Percentiles rank a stretch among this genome's conserved stretches.
Evolutionary conservation across 1,140 invertebrate genomes (phyloP).

Genomic region (Drosophila neocordata): DNA sequence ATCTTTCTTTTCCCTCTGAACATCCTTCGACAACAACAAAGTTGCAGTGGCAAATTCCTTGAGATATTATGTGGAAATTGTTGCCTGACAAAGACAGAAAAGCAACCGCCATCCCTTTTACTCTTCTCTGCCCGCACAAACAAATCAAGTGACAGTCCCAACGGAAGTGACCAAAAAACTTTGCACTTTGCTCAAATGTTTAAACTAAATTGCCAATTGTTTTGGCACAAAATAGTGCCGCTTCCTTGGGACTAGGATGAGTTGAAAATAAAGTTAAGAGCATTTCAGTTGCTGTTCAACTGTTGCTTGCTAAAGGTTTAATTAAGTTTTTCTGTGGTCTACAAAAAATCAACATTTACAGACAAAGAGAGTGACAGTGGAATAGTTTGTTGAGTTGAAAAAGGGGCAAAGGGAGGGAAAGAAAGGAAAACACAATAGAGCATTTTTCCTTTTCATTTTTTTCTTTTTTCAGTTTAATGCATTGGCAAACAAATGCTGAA

Average conservation of each 20-base stretch:
- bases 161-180: slow-evolving; percentile 74
- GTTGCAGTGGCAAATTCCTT: slow-evolving; percentile 70
- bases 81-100: slow-evolving; percentile 22
- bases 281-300: slow-evolving; percentile 15
- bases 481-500: slow-evolving; percentile 66
- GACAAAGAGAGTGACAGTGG: background rate
- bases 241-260: too few species aligned
- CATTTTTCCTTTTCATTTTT: too few species aligned
- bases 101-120: background rate
- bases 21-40: slow-evolving; percentile 70
- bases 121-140: slow-evolving; percentile 5
- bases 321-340: slow-evolving; percentile 29
- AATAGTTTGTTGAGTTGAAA: too few species aligned
- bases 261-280: slow-evolving; percentile 37
- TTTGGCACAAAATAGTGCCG: slow-evolving; percentile 22
- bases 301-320: slow-evolving; percentile 32
- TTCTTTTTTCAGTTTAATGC: slow-evolving; percentile 39
- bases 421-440: background rate
- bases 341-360: slow-evolving; percentile 14
- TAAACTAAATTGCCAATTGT: slow-evolving; percentile 78
- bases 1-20: slow-evolving; percentile 48
- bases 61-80: slow-evolving; percentile 63
- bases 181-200: slow-evolving; percentile 65
- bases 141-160: slow-evolving; percentile 67
- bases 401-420: background rate